phyloP scores from a whole-genome alignment of 2,113 vertebrate species.

The Hippocampus comes region DNA sequence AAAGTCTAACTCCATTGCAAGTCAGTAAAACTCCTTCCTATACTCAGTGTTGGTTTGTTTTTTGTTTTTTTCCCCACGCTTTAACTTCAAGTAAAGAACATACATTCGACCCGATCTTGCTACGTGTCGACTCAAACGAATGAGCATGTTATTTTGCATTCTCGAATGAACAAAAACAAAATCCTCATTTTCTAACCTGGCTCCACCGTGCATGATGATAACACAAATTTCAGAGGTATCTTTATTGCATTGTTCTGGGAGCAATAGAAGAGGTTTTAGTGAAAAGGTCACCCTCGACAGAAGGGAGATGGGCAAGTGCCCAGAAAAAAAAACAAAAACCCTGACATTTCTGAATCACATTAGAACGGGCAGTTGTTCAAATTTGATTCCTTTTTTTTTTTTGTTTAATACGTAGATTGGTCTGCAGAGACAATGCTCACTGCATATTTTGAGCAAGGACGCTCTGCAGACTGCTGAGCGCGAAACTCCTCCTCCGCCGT shows the following conservation, averaged over 20 bases:
- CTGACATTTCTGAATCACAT: conserved; percentile 32
- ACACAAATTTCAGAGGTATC: conserved; percentile 2
- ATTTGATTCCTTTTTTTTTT: background rate
- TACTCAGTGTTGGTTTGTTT: conserved; percentile 2
- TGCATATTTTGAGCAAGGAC: background rate
- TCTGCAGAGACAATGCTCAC: background rate
- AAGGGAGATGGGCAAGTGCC: background rate
- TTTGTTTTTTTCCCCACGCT: background rate
- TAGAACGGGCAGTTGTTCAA: conserved; percentile 18
- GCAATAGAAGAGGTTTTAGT: conserved; percentile 12
- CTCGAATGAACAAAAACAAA: conserved; percentile 19
- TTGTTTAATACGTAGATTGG: background rate
- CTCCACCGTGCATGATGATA: conserved; percentile 47
- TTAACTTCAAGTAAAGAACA: conserved; percentile 8
- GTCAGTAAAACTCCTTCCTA: conserved; percentile 59
- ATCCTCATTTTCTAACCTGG: conserved; percentile 29
- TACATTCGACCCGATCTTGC: conserved; percentile 15
- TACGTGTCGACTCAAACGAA: conserved; percentile 48
- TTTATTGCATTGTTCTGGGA: conserved; percentile 3
- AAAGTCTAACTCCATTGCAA: conserved; percentile 80
- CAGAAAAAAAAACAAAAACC: conserved; percentile 6
- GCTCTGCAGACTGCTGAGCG: background rate
- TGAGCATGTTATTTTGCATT: conserved; percentile 69
- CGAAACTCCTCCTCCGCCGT: too few species aligned
- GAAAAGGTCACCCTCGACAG: conserved; percentile 41